Evolutionary conservation across 1,140 invertebrate genomes (phyloP), one percentile per base, ranked within the genome.

Genomic region (Acromyrmex charruanus): DNA sequence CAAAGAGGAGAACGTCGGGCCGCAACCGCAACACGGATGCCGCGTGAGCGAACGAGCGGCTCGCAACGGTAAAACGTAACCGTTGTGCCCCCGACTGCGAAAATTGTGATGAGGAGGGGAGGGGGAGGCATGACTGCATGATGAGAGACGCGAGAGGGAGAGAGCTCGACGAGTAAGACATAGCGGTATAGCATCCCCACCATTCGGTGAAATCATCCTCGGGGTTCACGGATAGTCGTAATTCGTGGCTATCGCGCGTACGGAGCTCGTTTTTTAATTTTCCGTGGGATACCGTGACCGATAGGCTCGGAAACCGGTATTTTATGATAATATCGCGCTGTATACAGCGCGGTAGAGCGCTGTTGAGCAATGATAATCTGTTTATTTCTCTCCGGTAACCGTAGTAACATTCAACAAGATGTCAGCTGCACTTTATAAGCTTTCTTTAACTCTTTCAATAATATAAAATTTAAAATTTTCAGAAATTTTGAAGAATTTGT

Each of bases 21-120:
- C 87, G 87, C 79, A 85, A 88, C 88, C 61, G 88, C 86, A 80
- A 68, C 85, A 87, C 89, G 89, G 88, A 89, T 86, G 65, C 58
- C 84, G 85, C 71, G 79, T 74, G 87, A 87, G 49, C 89, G 55
- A 88, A 82, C 85, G 77, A 89, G 81, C 90, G 91, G 88, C 86
- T 86, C 89, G 82, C 74, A 93, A 93, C 93, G 93, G 93, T 93
- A 93, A 93, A 93, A 92, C 86, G 91, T 92, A 92, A 93, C 92
- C 92, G 92, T 92, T 93, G 92, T 92, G 87, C 90, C 91, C 87
- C 92, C 91, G 90, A 87, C 91, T 87, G 87, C 91, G 86, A 91
- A 89, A 87, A 90, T 49, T 82, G 80, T 53, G 65, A 21, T 21
- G 66, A 58, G 63, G 53, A 77, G 75, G 71, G 88, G 88, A 1